Evolutionary conservation across 2,888 invertebrate genomes (phyloP), one percentile per base, ranked within the genome.

Genomic region (Ichneumoninae sp.): DNA sequence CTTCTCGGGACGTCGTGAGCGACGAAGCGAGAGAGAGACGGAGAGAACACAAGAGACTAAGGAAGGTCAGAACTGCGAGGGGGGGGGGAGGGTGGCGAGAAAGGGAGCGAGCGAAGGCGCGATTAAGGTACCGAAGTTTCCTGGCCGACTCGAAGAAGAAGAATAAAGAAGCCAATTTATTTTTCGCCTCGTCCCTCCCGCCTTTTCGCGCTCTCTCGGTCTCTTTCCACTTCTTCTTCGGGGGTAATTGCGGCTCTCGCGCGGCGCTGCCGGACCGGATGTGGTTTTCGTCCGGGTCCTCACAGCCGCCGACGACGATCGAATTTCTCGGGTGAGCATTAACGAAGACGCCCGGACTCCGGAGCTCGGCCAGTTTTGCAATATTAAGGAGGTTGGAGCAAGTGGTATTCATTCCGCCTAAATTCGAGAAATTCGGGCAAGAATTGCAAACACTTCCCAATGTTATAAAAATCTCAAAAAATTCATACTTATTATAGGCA

Each of bases 131-230:
- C 57, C 36, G 47, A 82, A 74, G 60, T 77, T 77, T 75, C 68
- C 33, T 52, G 62, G 7, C 78, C 65, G 44, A 22, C 71, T 77
- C 68, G 40, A 79, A 78, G 65, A 82, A 80, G 62, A 80, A 69
- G 77, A 74, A 78, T 77, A 82, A 86, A 85, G 82, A 84, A 84
- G 71, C 76, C 77, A 81, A 85, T 80, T 82, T 80, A 79, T 69
- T 72, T 78, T 72, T 77, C 54, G 57, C 75, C 40, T 62, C 52
- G 26, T 70, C 69, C 66, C 33, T 50, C 47, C 75, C 66, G 40
- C 80, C n/a, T 71, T 36, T 36, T 66, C 10, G 47, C 30, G 65
- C 44, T 66, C 16, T 47, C 30, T 74, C 50, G 70, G 13, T 22
- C 57, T 19, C 44, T 19, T 72, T 66, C n/a, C 54, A 54, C 81